phyloP scores from a whole-genome alignment of 2,888 invertebrate species.

The Plagiodera versicolora region DNA sequence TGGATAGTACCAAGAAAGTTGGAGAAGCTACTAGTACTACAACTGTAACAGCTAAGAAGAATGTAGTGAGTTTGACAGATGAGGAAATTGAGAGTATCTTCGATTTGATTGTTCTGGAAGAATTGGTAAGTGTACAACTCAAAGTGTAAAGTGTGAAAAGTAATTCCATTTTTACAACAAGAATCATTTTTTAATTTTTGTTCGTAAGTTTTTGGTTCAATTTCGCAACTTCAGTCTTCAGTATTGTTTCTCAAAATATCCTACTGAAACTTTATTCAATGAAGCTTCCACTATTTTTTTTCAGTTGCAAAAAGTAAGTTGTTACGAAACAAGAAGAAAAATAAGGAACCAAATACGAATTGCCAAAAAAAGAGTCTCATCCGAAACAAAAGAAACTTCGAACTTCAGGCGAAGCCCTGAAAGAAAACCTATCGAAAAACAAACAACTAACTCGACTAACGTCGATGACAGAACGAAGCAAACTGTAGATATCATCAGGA shows the following conservation, averaged over 20 bases:
- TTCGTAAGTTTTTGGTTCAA: too few relatives aligned
- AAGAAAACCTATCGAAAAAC: conserved; percentile 3
- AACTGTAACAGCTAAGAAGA: conserved; percentile 50
- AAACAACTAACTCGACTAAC: not conserved
- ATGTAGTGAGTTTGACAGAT: conserved; percentile 39
- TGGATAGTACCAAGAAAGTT: conserved; percentile 59
- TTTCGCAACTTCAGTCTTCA: too few relatives aligned
- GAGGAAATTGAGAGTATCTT: conserved; percentile 73
- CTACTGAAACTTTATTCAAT: too few relatives aligned
- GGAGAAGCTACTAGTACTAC: conserved; percentile 55
- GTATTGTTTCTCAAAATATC: too few relatives aligned
- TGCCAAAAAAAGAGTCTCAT: conserved; percentile 62
- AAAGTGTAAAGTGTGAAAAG: too few relatives aligned
- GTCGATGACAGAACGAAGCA: conserved; percentile 12
- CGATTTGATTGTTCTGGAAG: conserved; percentile 70
- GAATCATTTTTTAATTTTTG: too few relatives aligned
- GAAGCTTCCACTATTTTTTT: too few relatives aligned
- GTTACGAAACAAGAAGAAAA: conserved; percentile 76
- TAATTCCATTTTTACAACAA: too few relatives aligned
- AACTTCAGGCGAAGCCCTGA: conserved; percentile 35
- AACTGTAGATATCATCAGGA: too few relatives aligned
- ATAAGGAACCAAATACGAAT: conserved; percentile 77
- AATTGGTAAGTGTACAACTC: conserved; percentile 61
- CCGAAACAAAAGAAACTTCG: conserved; percentile 10
- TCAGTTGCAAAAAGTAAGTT: conserved; percentile 74